Evolutionary conservation across 1,140 invertebrate species (phyloP).

Genomic region (Leptinotarsa lineolata): DNA sequence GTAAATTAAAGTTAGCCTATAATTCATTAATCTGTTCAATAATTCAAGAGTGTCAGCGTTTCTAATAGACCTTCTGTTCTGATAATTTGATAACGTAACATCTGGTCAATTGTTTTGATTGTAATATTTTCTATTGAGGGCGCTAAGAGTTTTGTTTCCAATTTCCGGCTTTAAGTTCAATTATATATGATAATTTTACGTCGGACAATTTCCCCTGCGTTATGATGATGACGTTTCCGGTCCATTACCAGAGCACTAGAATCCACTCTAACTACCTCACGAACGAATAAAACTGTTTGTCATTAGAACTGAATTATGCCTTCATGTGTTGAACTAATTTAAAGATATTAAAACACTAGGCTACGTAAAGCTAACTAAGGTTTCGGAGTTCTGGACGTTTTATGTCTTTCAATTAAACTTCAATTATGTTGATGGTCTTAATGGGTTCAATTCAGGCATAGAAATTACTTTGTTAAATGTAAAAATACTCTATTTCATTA

Average conservation of each 20-base stretch:
- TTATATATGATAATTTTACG: neutral
- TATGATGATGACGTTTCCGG: slow-evolving; percentile 1
- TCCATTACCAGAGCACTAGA: neutral
- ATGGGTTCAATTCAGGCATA: too few relatives aligned
- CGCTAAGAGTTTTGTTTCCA: slow-evolving; percentile 1
- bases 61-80: slow-evolving; percentile 13
- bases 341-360: too few relatives aligned
- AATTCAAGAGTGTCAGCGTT: slow-evolving; percentile 17
- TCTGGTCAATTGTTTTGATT: slow-evolving; percentile 21
- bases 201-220: neutral
- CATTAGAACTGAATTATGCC: neutral
- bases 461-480: too few relatives aligned
- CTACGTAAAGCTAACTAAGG: too few relatives aligned
- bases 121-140: neutral
- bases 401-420: too few relatives aligned
- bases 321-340: too few relatives aligned
- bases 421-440: too few relatives aligned
- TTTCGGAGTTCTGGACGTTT: too few relatives aligned
- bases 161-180: slow-evolving; percentile 8
- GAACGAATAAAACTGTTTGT: neutral
- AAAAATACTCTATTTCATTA: too few relatives aligned
- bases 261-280: neutral
- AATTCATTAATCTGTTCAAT: slow-evolving; percentile 8
- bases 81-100: slow-evolving; percentile 2
- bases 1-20: slow-evolving; percentile 23